phyloP scores from a whole-genome alignment of 2,113 vertebrate genomes.

The Alligator sinensis region DNA sequence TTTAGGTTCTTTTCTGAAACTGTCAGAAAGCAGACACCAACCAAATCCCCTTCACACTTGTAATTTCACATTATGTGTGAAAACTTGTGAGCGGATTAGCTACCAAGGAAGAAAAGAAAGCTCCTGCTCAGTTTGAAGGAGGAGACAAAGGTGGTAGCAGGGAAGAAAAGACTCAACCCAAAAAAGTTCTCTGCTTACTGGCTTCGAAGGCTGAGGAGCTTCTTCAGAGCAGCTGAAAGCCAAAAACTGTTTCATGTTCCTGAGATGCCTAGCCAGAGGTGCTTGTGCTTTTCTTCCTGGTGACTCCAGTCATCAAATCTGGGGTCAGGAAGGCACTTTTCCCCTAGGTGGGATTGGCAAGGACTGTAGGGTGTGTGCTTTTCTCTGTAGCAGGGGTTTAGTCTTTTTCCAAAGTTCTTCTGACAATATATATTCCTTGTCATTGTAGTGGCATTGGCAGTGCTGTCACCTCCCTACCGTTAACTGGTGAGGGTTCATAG shows the following conservation, averaged over 20 bases:
- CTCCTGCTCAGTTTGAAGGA: constrained; percentile 3
- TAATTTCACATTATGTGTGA: not conserved
- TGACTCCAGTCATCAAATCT: too few relatives aligned
- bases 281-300: too few relatives aligned
- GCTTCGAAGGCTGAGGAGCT: not conserved
- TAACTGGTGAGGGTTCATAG: too few relatives aligned
- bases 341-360: too few relatives aligned
- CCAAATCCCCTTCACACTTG: constrained; percentile 12
- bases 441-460: too few relatives aligned
- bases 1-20: constrained; percentile 38
- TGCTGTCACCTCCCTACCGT: too few relatives aligned
- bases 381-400: too few relatives aligned
- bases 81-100: constrained; percentile 6
- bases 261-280: too few relatives aligned
- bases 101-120: not conserved
- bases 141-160: not conserved
- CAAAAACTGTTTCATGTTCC: rapidly evolving
- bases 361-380: too few relatives aligned
- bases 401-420: too few relatives aligned
- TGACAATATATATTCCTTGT: too few relatives aligned
- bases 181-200: not conserved
- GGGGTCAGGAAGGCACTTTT: too few relatives aligned
- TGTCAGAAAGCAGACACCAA: constrained; percentile 45
- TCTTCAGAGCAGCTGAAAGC: rapidly evolving
- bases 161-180: not conserved